Evolutionary conservation across 92 coral and sea anemone species (phyloP).

Genomic region (Montipora capitata): DNA sequence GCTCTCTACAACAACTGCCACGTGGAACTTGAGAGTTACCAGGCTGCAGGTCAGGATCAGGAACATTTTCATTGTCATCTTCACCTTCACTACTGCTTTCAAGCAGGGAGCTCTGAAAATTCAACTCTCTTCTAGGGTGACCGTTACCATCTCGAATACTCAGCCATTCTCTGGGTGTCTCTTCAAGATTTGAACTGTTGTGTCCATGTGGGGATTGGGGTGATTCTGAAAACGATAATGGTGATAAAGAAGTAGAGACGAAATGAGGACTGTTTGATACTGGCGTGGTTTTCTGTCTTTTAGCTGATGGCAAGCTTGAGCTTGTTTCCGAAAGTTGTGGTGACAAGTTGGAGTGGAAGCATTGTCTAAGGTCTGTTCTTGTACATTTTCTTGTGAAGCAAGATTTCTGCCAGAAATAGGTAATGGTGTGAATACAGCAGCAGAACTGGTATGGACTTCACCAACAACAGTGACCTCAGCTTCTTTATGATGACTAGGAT

Average conservation of each 20-base stretch:
- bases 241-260: too few relatives aligned
- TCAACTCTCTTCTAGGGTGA: slow-evolving; percentile 5
- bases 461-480: not conserved
- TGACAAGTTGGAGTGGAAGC: slow-evolving; percentile 3
- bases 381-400: not conserved
- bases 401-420: not conserved
- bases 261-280: not conserved
- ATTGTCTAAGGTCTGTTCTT: not conserved
- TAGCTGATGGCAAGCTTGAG: not conserved
- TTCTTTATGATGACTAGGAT: not conserved
- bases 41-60: not conserved
- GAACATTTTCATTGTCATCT: not conserved
- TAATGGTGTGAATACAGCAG: slow-evolving; percentile 15
- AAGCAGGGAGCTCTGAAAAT: slow-evolving; percentile 6
- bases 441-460: not conserved
- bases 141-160: not conserved
- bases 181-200: not conserved
- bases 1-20: slow-evolving; percentile 8
- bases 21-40: not conserved
- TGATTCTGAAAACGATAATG: not conserved
- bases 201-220: not conserved
- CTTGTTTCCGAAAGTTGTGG: not conserved
- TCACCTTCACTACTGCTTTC: slow-evolving; percentile 27
- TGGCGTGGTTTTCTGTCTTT: not conserved
- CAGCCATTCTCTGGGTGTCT: not conserved